phyloP scores from a whole-genome alignment of 2,888 invertebrate species.

The Strigamia crassipes region DNA sequence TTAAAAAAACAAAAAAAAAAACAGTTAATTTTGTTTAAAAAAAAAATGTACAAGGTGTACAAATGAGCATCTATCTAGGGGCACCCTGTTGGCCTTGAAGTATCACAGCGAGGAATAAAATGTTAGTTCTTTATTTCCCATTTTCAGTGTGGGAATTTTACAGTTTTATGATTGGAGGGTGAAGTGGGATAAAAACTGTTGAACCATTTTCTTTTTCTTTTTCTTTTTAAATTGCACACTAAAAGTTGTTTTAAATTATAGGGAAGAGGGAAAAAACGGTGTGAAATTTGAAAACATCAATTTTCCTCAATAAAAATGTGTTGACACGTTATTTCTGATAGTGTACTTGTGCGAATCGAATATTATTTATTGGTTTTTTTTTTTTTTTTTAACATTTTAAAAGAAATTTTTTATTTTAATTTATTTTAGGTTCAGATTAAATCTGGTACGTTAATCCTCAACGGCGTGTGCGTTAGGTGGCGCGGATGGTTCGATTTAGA shows the following conservation, averaged over 20 bases:
- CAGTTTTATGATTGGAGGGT: slow-evolving; percentile 25
- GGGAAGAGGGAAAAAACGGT: neutral
- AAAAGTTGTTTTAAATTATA: slow-evolving; percentile 5
- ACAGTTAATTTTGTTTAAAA: neutral
- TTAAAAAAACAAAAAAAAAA: too few relatives aligned
- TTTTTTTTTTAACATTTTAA: too few relatives aligned
- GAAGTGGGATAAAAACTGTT: slow-evolving; percentile 7
- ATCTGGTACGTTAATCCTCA: slow-evolving; percentile 92
- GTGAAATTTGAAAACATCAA: slow-evolving; percentile 12
- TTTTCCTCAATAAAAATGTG: neutral
- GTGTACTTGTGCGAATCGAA: too few relatives aligned
- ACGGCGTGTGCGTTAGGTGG: slow-evolving; percentile 96
- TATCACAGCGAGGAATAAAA: neutral
- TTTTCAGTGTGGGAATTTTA: slow-evolving; percentile 11
- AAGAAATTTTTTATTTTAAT: slow-evolving; percentile 52
- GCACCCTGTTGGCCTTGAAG: slow-evolving; percentile 14
- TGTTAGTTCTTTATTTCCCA: neutral
- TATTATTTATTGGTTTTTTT: too few relatives aligned
- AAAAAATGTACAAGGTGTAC: neutral
- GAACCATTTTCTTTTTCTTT: neutral
- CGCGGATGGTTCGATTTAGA: slow-evolving; percentile 94
- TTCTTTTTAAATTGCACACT: neutral
- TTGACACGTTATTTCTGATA: neutral
- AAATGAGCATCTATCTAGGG: neutral
- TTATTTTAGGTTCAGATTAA: slow-evolving; percentile 85